Evolutionary conservation across 1,140 invertebrate species (phyloP), one percentile per base, ranked within the genome.

Genomic region (Chionoecetes opilio): DNA sequence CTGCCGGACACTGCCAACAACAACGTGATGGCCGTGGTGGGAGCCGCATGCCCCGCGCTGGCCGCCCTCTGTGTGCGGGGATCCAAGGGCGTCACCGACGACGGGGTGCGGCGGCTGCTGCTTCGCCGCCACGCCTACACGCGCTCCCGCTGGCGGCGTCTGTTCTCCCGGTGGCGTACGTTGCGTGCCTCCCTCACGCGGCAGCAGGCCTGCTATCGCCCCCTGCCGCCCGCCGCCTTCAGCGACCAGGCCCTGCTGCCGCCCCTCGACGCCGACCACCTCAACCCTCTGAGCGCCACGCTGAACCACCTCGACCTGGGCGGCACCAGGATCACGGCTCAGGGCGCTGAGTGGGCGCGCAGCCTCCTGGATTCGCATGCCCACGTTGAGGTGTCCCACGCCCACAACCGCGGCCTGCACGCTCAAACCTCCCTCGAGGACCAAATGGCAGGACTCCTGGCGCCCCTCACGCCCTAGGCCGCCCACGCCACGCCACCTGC

Each of bases 41-140:
- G 94, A 2, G 94, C 84, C 34, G 90, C 94, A 41, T 95, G 94
- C 90, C 91, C n/a, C 41, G 31, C 38, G 1, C 94, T 95, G 6
- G 37, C 88, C 90, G 63, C 89, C 32, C 90, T 95, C 14, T 92
- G 94, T 84, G 94, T 95, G 26, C 94, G 94, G 35, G 90, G 90
- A 31, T 95, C 94, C 82, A 91, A 31, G 8, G 94, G 9, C 11
- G 94, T 95, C 41, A 92, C 94, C n/a, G 94, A 95, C 94, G 94
- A 95, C n/a, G 94, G 94, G 5, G 35, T 92, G 21, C 82, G 94
- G 17, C 82, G 94, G 82, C 90, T 95, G 6, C 82, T 95, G 5
- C 84, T 95, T 5, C 94, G 94, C 11, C 94, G 94, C 6, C 82
- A 95, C 84, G 85, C 94, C 0, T 95, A 92, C 84, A 95, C 94